These are phyloP conservation scores for Nematopogon swammerdamellus DNA, from an alignment of 2,888 invertebrate species.

Conservation along the genomic window DNA sequence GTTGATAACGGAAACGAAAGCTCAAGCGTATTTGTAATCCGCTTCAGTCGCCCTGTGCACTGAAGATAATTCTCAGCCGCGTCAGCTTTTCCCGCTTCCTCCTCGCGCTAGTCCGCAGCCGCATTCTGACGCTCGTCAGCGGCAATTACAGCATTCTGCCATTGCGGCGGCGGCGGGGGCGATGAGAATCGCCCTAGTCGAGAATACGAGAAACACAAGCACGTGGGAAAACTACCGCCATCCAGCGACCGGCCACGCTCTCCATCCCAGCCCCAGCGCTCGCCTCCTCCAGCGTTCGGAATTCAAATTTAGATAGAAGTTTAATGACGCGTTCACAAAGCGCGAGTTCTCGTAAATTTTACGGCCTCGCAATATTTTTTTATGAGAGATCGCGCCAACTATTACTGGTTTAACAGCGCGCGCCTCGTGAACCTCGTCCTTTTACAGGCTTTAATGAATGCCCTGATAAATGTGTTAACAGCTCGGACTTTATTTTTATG, in stretches of 20 bases:
- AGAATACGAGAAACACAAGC: conserved; percentile 44
- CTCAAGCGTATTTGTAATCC: conserved; percentile 15
- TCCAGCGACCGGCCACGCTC: neutral
- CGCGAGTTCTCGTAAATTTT: conserved; percentile 45
- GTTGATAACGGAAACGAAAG: neutral
- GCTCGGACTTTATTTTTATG: conserved; percentile 55
- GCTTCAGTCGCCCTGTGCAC: conserved; percentile 52
- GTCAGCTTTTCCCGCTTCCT: conserved; percentile 56
- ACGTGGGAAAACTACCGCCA: conserved; percentile 26
- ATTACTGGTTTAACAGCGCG: conserved; percentile 57
- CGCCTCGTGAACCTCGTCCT: neutral
- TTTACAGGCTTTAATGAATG: conserved; percentile 42
- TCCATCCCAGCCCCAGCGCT: too few species aligned
- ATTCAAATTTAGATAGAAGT: conserved; percentile 58
- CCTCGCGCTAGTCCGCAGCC: conserved; percentile 12
- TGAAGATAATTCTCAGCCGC: conserved; percentile 57
- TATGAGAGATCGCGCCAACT: conserved; percentile 55
- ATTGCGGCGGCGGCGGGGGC: too few species aligned
- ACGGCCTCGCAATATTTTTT: conserved; percentile 55
- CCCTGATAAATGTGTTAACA: conserved; percentile 56
- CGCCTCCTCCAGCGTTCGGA: conserved; percentile 46
- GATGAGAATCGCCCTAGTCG: too few species aligned
- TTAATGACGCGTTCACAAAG: conserved; percentile 58
- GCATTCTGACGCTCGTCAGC: conserved; percentile 13
- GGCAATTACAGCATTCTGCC: conserved; percentile 57